Conservation (phyloP, 2,113 vertebrate genomes). For the Rhodinocichla rosea region DNA sequence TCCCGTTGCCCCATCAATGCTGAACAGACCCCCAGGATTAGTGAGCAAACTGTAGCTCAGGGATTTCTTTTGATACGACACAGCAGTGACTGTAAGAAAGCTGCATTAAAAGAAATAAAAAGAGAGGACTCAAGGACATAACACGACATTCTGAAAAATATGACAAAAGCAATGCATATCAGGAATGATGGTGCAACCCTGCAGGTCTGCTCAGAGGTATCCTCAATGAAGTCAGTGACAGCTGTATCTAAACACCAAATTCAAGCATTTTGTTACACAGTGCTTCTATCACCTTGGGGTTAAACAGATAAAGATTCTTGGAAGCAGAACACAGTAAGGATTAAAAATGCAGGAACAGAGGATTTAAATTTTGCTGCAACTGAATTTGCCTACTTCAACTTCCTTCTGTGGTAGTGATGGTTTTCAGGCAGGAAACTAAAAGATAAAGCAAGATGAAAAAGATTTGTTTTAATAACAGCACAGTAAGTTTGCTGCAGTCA, state of each 20-base stretch:
- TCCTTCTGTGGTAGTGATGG: neutral
- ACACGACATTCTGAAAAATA: neutral
- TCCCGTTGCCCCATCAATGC: constrained; percentile 75
- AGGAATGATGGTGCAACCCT: neutral
- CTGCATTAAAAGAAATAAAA: constrained; percentile 52
- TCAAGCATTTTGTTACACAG: neutral
- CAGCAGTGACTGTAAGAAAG: constrained; percentile 80
- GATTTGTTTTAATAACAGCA: neutral
- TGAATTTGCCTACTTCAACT: neutral
- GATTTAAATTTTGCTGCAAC: neutral
- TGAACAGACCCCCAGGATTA: constrained; percentile 86
- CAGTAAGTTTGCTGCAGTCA: neutral
- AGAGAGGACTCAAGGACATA: neutral
- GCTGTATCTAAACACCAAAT: neutral
- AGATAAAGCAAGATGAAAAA: neutral
- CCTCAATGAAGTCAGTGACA: neutral
- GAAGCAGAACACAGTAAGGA: neutral
- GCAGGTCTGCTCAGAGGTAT: neutral
- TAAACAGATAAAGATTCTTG: neutral
- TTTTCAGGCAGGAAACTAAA: constrained; percentile 7
- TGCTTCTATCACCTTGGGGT: neutral
- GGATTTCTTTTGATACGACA: constrained; percentile 85
- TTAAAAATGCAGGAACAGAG: neutral
- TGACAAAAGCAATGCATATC: neutral
- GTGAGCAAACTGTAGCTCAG: constrained; percentile 84